Percentiles rank a stretch among this genome's conserved stretches.
These are phyloP conservation scores for Drosophila silvestris DNA, from an alignment of 2,888 invertebrate genomes.

Conservation along the genomic window DNA sequence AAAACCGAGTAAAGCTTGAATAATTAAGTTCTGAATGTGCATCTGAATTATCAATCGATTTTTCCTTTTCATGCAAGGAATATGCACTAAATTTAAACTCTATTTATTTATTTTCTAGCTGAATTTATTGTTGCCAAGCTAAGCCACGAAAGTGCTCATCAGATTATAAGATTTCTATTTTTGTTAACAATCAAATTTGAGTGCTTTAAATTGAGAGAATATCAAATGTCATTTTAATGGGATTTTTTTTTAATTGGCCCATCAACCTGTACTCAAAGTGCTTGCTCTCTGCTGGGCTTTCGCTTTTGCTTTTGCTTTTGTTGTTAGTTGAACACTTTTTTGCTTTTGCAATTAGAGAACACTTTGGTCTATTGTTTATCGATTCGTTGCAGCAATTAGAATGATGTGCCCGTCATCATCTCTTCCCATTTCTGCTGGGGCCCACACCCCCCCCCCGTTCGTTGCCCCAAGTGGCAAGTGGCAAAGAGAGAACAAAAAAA, in stretches of 20 bases:
- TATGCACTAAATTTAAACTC: neutral
- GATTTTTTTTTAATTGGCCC: neutral
- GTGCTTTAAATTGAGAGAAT: neutral
- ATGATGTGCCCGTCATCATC: constrained; percentile 3
- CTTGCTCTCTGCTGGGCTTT: neutral
- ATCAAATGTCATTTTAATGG: neutral
- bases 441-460: neutral
- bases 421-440: constrained; percentile 22
- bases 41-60: neutral
- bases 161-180: neutral
- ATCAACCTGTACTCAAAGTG: neutral
- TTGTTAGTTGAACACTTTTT: constrained; percentile 16
- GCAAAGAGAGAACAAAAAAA: neutral
- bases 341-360: constrained; percentile 21
- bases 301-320: neutral
- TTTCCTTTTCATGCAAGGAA: neutral
- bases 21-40: neutral
- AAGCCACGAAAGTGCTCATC: neutral
- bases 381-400: constrained; percentile 54
- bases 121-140: too few relatives aligned
- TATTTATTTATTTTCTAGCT: too few relatives aligned
- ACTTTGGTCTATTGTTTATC: constrained; percentile 59
- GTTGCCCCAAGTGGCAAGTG: neutral
- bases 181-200: too few relatives aligned
- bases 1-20: neutral